phyloP scores from a whole-genome alignment of 2,888 invertebrate species.

The Andrena flavipes region DNA sequence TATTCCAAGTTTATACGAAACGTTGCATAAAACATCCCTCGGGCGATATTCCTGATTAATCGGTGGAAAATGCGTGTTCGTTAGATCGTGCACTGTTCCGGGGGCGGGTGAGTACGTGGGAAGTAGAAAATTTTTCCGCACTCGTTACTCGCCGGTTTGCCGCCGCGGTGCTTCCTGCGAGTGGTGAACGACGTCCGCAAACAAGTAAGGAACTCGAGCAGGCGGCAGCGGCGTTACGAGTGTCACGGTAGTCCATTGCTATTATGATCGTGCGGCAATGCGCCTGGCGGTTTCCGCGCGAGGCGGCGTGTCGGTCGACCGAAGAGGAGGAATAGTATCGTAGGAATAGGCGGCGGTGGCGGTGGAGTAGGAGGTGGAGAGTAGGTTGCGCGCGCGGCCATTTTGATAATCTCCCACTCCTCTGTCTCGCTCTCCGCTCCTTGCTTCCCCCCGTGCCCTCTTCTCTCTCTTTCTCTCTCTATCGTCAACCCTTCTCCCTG shows the following conservation, averaged over 20 bases:
- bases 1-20: not conserved
- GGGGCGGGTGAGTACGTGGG: too few relatives aligned
- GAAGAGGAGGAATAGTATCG: slow-evolving; percentile 64
- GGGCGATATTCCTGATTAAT: too few relatives aligned
- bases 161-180: slow-evolving; percentile 20
- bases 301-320: slow-evolving; percentile 68
- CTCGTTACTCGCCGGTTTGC: slow-evolving; percentile 7
- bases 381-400: slow-evolving; percentile 81
- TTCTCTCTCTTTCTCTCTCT: slow-evolving; percentile 40
- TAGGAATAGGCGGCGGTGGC: slow-evolving; percentile 59
- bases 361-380: slow-evolving; percentile 63
- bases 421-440: slow-evolving; percentile 62
- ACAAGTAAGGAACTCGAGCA: slow-evolving; percentile 31
- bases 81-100: too few relatives aligned
- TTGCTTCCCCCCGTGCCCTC: slow-evolving; percentile 27
- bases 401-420: slow-evolving; percentile 83
- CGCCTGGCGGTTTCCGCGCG: slow-evolving; percentile 72
- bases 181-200: slow-evolving; percentile 26
- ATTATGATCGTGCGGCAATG: slow-evolving; percentile 60
- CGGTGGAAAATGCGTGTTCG: too few relatives aligned
- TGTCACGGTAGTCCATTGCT: slow-evolving; percentile 59
- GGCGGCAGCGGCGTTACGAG: slow-evolving; percentile 19
- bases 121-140: not conserved
- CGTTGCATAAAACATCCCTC: not conserved
- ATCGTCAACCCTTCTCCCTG: slow-evolving; percentile 60